Evolutionary conservation across 2,113 vertebrate genomes (phyloP), one percentile per base, ranked within the genome.

Genomic region (Oriolus oriolus): DNA sequence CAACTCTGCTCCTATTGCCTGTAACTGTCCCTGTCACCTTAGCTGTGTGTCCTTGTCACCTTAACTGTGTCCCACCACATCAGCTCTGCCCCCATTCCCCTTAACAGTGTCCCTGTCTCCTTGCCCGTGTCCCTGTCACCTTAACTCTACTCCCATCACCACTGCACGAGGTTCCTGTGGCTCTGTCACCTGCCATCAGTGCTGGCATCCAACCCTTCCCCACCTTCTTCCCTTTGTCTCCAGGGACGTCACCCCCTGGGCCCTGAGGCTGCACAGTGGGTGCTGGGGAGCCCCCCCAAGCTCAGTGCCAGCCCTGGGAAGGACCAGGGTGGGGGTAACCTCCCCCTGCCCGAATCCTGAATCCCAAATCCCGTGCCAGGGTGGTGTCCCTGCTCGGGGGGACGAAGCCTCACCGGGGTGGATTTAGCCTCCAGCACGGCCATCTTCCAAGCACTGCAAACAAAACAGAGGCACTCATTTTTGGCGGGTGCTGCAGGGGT

Each of bases 381-480:
- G 17, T 1, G 5, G 16, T 54, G 57, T 14, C 73, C 30, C 33
- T n/a, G 45, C 9, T 23, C 21, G 1, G 7, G 16, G 73, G 83
- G 6, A 10, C 0, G 4, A 26, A 89, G 53, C 89, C 99, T 99
- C 97, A 99, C 99, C 93, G 98, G 98, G 76, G 98, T 99, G 77
- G 98, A 97, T 95, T 98, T 98, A 2, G 98, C 97, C 89, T 99
- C 99, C 66, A 99, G 94, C 76, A 99, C 91, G 0, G 99, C 99
- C 42, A 99, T 98, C 97, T 99, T 99, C 99, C 99, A 99, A 0
- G 99, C 99, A 37, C 99, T 99, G 97, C 49, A 87, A 97, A 93
- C 13, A 77, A 70, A 97, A 84, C 27, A 18, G 53, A 76, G 26
- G 37, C 24, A 20, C 3, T 17, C 0, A 0, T 26, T 8, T 84